Base-by-base conservation (phyloP, 2,113 vertebrate genomes). In the Herpetotheres cachinnans region DNA sequence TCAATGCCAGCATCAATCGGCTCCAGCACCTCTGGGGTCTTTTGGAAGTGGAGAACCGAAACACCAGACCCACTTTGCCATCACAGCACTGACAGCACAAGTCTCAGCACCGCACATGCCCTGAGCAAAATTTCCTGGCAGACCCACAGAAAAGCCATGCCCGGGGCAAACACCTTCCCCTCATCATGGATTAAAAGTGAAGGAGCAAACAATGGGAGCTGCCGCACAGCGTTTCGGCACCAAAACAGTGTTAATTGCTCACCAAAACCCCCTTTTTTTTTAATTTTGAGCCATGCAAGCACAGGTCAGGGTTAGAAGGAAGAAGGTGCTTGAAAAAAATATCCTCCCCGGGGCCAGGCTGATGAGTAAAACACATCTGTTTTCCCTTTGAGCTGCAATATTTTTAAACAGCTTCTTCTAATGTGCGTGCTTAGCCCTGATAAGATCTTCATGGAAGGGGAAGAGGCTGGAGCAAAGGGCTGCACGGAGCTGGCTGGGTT, bases 131-230 rank as follows among this genome's bases (percentile, higher is more conserved):
- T 1, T 16, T 29, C 58, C 78, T 8, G 0, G 44, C 1, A 29
- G 29, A 42, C 34, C 16, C 40, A 4, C 0, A 0, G 47, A 7
- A 38, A 55, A 56, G 77, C 9, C 2, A 1, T 1, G 2, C 13
- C 32, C 44, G 1, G 3, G 42, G 29, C 5, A 29, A 44, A 62
- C 14, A 0, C 2, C 22, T 85, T 70, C 29, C 9, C 38, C 10
- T 26, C 19, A 0, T 0, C 26, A 0, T 0, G 44, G 42, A 30
- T 34, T 25, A 3, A 17, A 0, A 0, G 52, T 0, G 20, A 65
- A n/a, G 16, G 19, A 59, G 12, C 4, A 44, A 32, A 17, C 1
- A 1, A 6, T 0, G 0, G n/a, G 59, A 82, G 32, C 17, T 6
- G 38, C 19, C 40, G 25, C 5, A 1, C 38, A 11, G 34, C 1